Percentiles rank a stretch among this genome's conserved stretches.
Conservation (phyloP, 2,888 invertebrate genomes). For the Campoplex capitator region DNA sequence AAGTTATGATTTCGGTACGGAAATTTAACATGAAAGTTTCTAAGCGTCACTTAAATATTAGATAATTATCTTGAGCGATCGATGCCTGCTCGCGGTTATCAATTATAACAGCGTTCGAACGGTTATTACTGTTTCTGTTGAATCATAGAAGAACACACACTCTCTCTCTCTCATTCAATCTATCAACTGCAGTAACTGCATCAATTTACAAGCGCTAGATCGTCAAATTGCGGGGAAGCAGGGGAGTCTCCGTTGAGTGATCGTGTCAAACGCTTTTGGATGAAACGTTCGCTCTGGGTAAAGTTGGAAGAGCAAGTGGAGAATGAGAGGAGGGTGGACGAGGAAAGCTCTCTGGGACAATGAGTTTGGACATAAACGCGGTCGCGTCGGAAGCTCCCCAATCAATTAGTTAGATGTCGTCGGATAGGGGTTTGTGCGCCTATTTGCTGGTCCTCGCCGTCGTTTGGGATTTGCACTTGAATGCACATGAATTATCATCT, state of each 20-base stretch:
- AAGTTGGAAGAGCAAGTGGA: conserved; percentile 3
- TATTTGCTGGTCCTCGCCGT: conserved; percentile 71
- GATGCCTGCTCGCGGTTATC: neutral
- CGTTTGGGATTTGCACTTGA: conserved; percentile 76
- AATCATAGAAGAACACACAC: conserved; percentile 9
- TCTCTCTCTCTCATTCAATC: conserved; percentile 9
- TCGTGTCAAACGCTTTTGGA: conserved; percentile 63
- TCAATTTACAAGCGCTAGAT: conserved; percentile 26
- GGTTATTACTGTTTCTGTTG: conserved; percentile 1
- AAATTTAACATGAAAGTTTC: neutral
- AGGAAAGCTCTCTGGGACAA: conserved; percentile 4
- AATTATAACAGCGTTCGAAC: neutral
- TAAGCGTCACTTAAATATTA: neutral
- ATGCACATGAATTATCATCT: conserved; percentile 79
- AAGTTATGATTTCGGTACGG: neutral
- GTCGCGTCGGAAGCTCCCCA: conserved; percentile 72
- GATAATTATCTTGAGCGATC: neutral
- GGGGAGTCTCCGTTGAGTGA: conserved; percentile 28
- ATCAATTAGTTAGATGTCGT: conserved; percentile 78
- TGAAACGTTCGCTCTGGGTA: conserved; percentile 30
- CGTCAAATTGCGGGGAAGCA: neutral
- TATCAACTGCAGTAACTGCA: conserved; percentile 32
- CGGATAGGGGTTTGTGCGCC: conserved; percentile 71
- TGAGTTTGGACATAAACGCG: conserved; percentile 51
- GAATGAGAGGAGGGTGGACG: neutral